A percentile compares a stretch with the other conserved stretches of the same genome.
Conservation (phyloP, 2,888 invertebrate species). For the Acrobasis consociella region DNA sequence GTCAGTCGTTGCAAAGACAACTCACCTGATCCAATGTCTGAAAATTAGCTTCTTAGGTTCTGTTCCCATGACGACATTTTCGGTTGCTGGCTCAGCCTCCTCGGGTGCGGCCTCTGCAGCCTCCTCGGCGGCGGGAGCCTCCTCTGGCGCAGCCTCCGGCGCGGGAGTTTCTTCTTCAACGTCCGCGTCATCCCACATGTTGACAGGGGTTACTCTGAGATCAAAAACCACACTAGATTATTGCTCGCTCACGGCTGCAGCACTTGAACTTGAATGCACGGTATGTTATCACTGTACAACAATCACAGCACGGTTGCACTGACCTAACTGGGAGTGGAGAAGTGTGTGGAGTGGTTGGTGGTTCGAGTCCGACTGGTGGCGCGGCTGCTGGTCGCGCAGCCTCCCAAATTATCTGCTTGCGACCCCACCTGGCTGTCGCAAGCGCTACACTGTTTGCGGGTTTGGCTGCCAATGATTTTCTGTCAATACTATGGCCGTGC, state of each 20-base stretch:
- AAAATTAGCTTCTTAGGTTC: slow-evolving; percentile 87
- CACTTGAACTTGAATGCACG: slow-evolving; percentile 12
- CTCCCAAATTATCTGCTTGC: slow-evolving; percentile 78
- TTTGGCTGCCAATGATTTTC: slow-evolving; percentile 75
- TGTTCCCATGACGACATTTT: slow-evolving; percentile 65
- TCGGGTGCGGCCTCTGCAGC: slow-evolving; percentile 67
- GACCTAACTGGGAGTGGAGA: slow-evolving; percentile 71
- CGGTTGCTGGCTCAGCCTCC: slow-evolving; percentile 71
- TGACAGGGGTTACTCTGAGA: slow-evolving; percentile 64
- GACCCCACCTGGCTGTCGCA: slow-evolving; percentile 77
- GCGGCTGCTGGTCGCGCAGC: slow-evolving; percentile 60
- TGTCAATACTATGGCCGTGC: slow-evolving; percentile 76
- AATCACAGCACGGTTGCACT: slow-evolving; percentile 46
- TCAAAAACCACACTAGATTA: slow-evolving; percentile 42
- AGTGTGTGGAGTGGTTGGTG: slow-evolving; percentile 73
- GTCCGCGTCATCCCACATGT: slow-evolving; percentile 83
- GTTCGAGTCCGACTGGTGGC: slow-evolving; percentile 72
- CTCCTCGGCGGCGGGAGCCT: slow-evolving; percentile 43
- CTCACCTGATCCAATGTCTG: slow-evolving; percentile 92
- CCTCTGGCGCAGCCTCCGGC: slow-evolving; percentile 50
- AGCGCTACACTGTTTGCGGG: slow-evolving; percentile 50
- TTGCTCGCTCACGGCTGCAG: slow-evolving; percentile 23
- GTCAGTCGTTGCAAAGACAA: not conserved
- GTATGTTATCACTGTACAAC: slow-evolving; percentile 34
- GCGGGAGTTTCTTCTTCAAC: slow-evolving; percentile 75